Percentiles rank a stretch among this genome's conserved stretches.
Conservation (phyloP, 2,797 vertebrate species). For the Leptatherina wallacei region DNA sequence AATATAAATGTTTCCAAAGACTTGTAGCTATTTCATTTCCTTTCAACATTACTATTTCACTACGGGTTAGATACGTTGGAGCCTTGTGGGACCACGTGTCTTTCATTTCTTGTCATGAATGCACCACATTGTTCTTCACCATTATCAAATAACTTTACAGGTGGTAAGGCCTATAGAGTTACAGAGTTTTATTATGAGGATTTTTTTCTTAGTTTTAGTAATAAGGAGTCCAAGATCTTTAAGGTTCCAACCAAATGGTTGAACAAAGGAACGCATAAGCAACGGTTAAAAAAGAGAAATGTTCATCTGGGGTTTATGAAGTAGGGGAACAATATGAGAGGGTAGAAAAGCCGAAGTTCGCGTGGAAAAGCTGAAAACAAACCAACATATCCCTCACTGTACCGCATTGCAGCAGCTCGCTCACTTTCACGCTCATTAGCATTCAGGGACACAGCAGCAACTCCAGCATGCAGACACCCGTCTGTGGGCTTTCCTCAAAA, state of each 20-base stretch:
- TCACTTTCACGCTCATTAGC: conserved; percentile 77
- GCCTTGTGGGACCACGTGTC: neutral
- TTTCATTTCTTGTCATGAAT: neutral
- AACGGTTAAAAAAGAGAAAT: neutral
- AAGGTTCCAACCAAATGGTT: neutral
- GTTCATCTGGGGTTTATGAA: neutral
- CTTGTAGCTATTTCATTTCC: neutral
- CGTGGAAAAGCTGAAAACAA: neutral
- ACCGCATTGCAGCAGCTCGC: conserved; percentile 85
- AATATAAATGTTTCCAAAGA: no score
- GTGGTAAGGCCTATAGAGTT: conserved; percentile 23
- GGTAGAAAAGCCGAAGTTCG: neutral
- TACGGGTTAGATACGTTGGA: neutral
- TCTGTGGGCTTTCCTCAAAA: conserved; percentile 67
- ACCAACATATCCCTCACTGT: conserved; percentile 53
- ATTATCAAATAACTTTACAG: neutral
- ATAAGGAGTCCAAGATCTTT: neutral
- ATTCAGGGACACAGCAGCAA: conserved; percentile 68
- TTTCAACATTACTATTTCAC: neutral
- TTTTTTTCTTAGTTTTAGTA: neutral
- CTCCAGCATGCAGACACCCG: conserved; percentile 44
- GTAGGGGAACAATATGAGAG: neutral
- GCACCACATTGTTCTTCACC: neutral
- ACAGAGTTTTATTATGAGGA: neutral
- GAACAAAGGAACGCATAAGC: neutral